Conservation (phyloP, 2,113 vertebrate species). For the Myiozetetes cayanensis region DNA sequence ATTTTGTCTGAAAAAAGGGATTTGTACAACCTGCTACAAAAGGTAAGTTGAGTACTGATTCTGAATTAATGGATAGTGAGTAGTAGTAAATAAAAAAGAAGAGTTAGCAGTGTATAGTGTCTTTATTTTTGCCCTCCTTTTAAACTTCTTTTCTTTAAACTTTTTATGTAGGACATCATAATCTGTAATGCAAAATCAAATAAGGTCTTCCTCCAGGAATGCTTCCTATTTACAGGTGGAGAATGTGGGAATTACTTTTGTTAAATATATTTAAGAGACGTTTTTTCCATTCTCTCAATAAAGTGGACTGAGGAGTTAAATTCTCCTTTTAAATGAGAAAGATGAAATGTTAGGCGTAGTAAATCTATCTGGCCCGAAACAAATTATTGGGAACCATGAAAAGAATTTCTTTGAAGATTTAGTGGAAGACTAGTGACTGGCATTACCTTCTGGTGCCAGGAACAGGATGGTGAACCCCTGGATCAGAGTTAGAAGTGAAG, state of each 20-base stretch:
- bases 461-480: background rate
- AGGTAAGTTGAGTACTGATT: background rate
- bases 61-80: background rate
- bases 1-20: background rate
- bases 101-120: background rate
- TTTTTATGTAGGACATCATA: background rate
- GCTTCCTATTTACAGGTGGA: background rate
- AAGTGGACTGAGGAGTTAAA: background rate
- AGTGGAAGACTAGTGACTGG: background rate
- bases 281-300: background rate
- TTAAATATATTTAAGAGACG: background rate
- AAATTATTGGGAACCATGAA: background rate
- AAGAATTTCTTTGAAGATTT: background rate
- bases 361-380: background rate
- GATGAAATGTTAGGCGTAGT: background rate
- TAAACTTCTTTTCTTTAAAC: background rate
- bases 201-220: background rate
- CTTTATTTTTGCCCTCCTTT: background rate
- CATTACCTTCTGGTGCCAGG: background rate
- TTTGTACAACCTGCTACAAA: background rate
- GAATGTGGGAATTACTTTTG: background rate
- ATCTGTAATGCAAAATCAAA: background rate
- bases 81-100: background rate
- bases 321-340: background rate
- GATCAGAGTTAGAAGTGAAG: background rate